Conservation (phyloP, 2,888 invertebrate genomes). For the Plemyria rubiginata region DNA sequence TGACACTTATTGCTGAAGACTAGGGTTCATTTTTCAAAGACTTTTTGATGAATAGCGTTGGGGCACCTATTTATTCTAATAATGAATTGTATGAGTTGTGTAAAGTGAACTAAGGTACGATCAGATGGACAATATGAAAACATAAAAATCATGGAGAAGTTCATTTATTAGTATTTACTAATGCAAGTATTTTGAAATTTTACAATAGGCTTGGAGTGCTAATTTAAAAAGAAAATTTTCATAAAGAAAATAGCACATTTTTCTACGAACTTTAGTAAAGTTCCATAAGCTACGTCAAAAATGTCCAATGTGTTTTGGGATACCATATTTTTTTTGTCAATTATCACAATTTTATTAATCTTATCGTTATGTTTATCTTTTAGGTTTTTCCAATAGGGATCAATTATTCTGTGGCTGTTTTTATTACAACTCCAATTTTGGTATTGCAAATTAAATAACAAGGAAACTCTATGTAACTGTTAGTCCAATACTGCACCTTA, state of each 20-base stretch:
- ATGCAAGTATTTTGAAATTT: not conserved
- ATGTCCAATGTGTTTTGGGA: too few relatives aligned
- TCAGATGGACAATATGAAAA: slow-evolving; percentile 65
- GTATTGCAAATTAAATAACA: not conserved
- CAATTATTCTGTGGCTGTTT: too few relatives aligned
- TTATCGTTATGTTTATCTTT: too few relatives aligned
- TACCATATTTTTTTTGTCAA: too few relatives aligned
- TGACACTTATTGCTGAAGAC: slow-evolving; percentile 16
- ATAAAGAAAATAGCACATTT: too few relatives aligned
- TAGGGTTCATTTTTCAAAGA: slow-evolving; percentile 29
- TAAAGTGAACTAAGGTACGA: slow-evolving; percentile 60
- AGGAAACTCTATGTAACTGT: slow-evolving; percentile 36
- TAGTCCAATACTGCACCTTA: slow-evolving; percentile 45
- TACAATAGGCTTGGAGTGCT: too few relatives aligned
- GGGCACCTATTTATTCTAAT: slow-evolving; percentile 44
- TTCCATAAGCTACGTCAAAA: too few relatives aligned
- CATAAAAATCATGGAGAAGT: slow-evolving; percentile 44
- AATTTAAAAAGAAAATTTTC: too few relatives aligned
- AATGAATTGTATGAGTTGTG: slow-evolving; percentile 54
- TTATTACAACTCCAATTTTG: not conserved
- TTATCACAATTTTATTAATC: too few relatives aligned
- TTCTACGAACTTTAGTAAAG: too few relatives aligned
- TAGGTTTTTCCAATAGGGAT: too few relatives aligned
- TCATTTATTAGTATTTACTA: not conserved
- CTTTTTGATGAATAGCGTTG: slow-evolving; percentile 33